phyloP scores from a whole-genome alignment of 2,113 vertebrate genomes.

The Albula glossodonta region DNA sequence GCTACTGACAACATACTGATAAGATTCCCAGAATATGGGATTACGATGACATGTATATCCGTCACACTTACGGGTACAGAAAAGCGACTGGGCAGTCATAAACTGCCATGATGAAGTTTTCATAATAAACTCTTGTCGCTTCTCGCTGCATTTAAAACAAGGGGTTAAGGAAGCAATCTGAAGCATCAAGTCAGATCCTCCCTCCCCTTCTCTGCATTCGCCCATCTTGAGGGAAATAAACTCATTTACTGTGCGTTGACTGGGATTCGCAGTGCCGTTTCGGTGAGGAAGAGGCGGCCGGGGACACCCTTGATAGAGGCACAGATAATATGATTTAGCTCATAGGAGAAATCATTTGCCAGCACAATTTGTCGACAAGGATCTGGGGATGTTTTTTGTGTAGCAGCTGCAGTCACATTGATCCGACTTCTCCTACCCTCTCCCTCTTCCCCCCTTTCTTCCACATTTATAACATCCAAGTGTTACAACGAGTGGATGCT shows the following conservation, averaged over 20 bases:
- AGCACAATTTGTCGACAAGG: constrained; percentile 70
- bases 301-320: constrained; percentile 32
- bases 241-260: constrained; percentile 45
- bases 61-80: not conserved
- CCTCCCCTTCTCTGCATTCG: constrained; percentile 14
- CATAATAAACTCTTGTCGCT: not conserved
- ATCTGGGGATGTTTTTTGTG: constrained; percentile 69
- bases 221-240: constrained; percentile 50
- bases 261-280: constrained; percentile 31
- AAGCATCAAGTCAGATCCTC: not conserved
- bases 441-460: constrained; percentile 41
- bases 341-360: constrained; percentile 72
- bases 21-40: not conserved
- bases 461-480: constrained; percentile 43
- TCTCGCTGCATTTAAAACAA: not conserved
- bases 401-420: constrained; percentile 65
- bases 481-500: constrained; percentile 18
- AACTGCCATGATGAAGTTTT: not conserved
- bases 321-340: constrained; percentile 66
- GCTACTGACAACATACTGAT: not conserved
- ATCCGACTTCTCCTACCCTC: constrained; percentile 57
- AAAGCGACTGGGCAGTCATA: not conserved
- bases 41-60: not conserved
- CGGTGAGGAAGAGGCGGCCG: constrained; percentile 1
- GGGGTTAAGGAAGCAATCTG: constrained; percentile 38